Conservation (phyloP, 2,888 invertebrate species). For the Agrilus cyanescens region DNA sequence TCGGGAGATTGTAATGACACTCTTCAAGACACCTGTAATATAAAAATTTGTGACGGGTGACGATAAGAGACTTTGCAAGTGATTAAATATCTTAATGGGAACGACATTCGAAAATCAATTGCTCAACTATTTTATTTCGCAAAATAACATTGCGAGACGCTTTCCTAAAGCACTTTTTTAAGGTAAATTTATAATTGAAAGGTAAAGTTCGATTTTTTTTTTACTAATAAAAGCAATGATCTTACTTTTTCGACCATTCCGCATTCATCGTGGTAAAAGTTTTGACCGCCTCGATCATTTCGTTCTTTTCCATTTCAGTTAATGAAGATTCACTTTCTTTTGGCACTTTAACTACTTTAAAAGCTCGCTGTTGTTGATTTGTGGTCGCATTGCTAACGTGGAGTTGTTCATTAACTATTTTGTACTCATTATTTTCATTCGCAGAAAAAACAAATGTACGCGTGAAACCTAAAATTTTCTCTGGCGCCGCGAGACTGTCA, state of each 20-base stretch:
- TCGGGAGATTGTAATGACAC: constrained; percentile 50
- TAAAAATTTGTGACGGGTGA: constrained; percentile 10
- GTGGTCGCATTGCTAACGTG: constrained; percentile 41
- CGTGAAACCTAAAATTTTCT: constrained; percentile 43
- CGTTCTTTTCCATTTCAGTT: constrained; percentile 21
- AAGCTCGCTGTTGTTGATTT: constrained; percentile 21
- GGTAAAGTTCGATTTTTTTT: too few relatives aligned
- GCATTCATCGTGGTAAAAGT: constrained; percentile 25
- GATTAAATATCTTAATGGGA: too few relatives aligned
- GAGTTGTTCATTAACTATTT: constrained; percentile 55
- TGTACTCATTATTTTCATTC: constrained; percentile 40
- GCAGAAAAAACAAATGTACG: constrained; percentile 45
- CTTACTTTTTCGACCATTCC: constrained; percentile 30
- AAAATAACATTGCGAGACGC: too few relatives aligned
- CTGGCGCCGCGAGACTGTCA: constrained; percentile 37
- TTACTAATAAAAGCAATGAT: constrained; percentile 2
- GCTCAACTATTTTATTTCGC: too few relatives aligned
- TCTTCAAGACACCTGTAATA: constrained; percentile 49
- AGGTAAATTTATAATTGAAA: too few relatives aligned
- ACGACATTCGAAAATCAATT: too few relatives aligned
- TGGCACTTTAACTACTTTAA: constrained; percentile 19
- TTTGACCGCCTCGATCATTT: constrained; percentile 22
- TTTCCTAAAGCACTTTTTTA: too few relatives aligned
- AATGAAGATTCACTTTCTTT: constrained; percentile 17
- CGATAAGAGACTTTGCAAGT: too few relatives aligned